Conservation (phyloP, 2,797 vertebrate genomes). For the Hippocampus kuda region DNA sequence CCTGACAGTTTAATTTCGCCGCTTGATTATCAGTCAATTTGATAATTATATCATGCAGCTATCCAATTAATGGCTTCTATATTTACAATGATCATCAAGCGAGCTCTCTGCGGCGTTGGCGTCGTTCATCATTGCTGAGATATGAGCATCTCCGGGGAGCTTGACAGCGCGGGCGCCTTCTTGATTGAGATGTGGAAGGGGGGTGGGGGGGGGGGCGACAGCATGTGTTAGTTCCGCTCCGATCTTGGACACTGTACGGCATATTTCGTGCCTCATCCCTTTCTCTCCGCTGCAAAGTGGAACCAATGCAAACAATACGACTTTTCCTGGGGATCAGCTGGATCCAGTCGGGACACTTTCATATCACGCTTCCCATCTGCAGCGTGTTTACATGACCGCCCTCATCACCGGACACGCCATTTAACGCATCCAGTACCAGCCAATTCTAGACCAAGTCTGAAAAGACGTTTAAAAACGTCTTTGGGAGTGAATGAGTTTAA, state of each 20-base stretch:
- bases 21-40: slow-evolving; percentile 71
- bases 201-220: not conserved
- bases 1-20: slow-evolving; percentile 71
- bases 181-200: slow-evolving; percentile 47
- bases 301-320: not conserved
- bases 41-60: slow-evolving; percentile 71
- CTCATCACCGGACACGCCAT: not conserved
- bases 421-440: too few species aligned
- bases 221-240: not conserved
- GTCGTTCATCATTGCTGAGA: slow-evolving; percentile 48
- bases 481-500: too few species aligned
- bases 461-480: too few species aligned
- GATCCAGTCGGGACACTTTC: not conserved
- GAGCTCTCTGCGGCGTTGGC: slow-evolving; percentile 25
- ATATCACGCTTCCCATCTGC: not conserved
- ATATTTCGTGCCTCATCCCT: slow-evolving; percentile 21
- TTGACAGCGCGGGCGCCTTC: slow-evolving; percentile 31
- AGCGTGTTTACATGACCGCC: not conserved
- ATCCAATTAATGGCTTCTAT: slow-evolving; percentile 71
- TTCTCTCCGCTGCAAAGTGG: not conserved
- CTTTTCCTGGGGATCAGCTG: not conserved
- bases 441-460: too few species aligned
- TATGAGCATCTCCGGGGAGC: slow-evolving; percentile 35
- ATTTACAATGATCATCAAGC: slow-evolving; percentile 71
- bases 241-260: not conserved